Base-by-base conservation (phyloP, 2,888 invertebrate genomes). In the Eupithecia tripunctaria region DNA sequence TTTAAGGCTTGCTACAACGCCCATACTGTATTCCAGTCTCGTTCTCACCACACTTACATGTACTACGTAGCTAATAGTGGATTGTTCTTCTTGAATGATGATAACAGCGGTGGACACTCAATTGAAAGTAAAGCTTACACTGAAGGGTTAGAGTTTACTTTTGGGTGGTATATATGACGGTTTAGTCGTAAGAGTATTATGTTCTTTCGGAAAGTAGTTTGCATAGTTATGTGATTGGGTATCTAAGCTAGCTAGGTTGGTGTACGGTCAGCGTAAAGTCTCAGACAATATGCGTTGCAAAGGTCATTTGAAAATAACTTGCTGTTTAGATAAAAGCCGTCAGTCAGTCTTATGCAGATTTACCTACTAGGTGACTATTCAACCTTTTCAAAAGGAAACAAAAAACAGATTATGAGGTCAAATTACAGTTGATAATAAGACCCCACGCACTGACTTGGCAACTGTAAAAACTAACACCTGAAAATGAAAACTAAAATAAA, bases 151-250 rank as follows among this genome's bases (percentile, higher is more conserved):
- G 82, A 85, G 90, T 85, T 82, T 80, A 81, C 75, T 85, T 81
- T 90, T 60, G 76, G 43, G 83, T 85, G 82, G 43, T 21, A 67
- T 60, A 69, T 6, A 62, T 32, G 43, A 72, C 41, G 78, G 80
- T 86, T 90, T 80, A 64, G 87, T 79, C 80, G 77, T 88, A 76
- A 68, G 36, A 38, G 41, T 72, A 70, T 12, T 27, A 27, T 29
- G 66, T 59, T 56, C 71, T 78, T 79, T 71, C 75, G 82, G 85
- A 86, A 87, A 89, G 89, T 90, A 91, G 91, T 92, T 92, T 92
- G 90, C 90, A 92, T 92, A 91, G 91, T 87, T 91, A 92, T 91
- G 90, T 91, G 86, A 84, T 82, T 88, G 89, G 91, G 91, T 92
- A 92, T 91, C 91, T 91, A 89, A 91, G 90, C 87, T 89, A 88